Evolutionary conservation across 2,113 vertebrate genomes (phyloP).

Genomic region (Candoia aspera): DNA sequence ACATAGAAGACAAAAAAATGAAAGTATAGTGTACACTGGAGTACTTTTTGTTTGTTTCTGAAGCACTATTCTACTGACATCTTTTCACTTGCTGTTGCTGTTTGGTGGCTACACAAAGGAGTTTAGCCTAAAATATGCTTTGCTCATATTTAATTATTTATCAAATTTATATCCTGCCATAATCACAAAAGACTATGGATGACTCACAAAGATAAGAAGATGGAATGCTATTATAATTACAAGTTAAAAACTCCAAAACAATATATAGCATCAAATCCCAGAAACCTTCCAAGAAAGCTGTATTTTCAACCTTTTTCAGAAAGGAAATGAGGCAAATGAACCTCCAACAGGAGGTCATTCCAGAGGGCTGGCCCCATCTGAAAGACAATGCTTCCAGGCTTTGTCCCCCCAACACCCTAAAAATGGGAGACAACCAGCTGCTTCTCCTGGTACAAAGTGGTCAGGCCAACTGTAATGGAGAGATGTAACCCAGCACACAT

Average conservation of each 20-base stretch:
- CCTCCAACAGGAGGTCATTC: not conserved
- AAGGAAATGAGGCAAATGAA: not conserved
- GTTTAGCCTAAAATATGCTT: not conserved
- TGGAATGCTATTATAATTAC: not conserved
- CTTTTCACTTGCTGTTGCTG: not conserved
- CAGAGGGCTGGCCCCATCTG: not conserved
- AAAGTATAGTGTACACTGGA: not conserved
- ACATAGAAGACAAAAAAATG: too few relatives aligned
- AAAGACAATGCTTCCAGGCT: not conserved
- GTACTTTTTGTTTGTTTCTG: not conserved
- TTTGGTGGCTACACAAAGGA: not conserved
- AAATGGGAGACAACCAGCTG: not conserved
- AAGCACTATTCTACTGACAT: not conserved
- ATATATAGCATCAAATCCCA: not conserved
- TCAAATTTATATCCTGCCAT: not conserved
- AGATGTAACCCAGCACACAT: not conserved
- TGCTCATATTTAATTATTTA: not conserved
- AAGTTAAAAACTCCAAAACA: not conserved
- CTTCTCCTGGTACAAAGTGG: not conserved
- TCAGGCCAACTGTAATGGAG: not conserved
- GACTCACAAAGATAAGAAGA: not conserved
- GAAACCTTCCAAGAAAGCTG: not conserved
- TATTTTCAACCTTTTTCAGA: not conserved
- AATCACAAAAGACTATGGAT: not conserved
- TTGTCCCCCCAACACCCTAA: not conserved